A percentile compares a stretch with the other conserved stretches of the same genome.
phyloP scores from a whole-genome alignment of 1,140 invertebrate genomes.

The Magallana ariakensis region DNA sequence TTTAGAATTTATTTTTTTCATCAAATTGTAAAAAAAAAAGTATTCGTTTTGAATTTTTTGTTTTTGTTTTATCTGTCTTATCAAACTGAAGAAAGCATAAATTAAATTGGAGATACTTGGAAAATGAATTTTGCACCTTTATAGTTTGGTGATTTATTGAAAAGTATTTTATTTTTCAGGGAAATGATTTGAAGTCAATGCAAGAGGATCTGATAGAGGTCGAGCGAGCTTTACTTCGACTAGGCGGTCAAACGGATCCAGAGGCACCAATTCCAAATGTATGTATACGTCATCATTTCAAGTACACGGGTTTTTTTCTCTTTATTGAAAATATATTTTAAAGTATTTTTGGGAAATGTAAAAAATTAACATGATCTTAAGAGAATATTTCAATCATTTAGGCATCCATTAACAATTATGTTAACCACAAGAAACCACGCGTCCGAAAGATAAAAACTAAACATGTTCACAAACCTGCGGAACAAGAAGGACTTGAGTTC shows the following conservation, averaged over 20 bases:
- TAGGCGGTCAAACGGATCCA: neutral
- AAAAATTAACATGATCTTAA: no score
- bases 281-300: neutral
- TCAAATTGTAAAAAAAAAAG: no score
- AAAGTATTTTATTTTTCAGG: neutral
- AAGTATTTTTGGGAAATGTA: no score
- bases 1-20: no score
- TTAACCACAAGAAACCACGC: neutral
- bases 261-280: neutral
- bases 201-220: neutral
- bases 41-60: no score
- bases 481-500: conserved; percentile 53
- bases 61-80: no score
- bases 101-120: no score
- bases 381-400: neutral
- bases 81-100: no score
- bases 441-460: conserved; percentile 23
- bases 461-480: conserved; percentile 49
- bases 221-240: neutral
- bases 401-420: conserved; percentile 6
- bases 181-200: neutral
- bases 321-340: no score
- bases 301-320: no score
- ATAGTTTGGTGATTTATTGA: neutral
- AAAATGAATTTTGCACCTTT: no score